phyloP scores from a whole-genome alignment of 2,113 vertebrate species.

The Cryptotis parvus region DNA sequence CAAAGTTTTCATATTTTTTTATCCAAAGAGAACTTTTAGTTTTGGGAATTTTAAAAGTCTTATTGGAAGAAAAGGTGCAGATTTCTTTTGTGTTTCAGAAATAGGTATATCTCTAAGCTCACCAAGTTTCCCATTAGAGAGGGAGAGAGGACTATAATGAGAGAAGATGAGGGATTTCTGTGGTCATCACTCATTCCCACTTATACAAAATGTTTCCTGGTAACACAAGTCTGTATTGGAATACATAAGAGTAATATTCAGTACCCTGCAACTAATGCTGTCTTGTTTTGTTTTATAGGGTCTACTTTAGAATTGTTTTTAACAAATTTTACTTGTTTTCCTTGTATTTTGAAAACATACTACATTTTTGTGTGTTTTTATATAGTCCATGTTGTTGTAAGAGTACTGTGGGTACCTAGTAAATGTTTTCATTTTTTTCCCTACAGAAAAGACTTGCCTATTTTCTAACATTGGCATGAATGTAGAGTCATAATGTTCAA shows the following conservation, averaged over 20 bases:
- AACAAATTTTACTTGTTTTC: neutral
- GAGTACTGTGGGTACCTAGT: neutral
- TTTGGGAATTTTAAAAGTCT: slow-evolving; percentile 38
- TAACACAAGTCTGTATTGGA: neutral
- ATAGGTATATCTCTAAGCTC: neutral
- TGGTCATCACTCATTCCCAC: neutral
- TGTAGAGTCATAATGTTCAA: neutral
- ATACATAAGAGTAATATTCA: neutral
- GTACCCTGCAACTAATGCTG: neutral
- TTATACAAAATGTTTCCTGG: neutral
- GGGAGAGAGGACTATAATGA: neutral
- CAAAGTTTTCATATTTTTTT: neutral
- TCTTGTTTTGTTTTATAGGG: neutral
- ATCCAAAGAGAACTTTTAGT: neutral
- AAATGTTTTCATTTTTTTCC: neutral
- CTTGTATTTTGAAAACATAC: neutral
- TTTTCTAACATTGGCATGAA: neutral
- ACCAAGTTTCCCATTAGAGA: neutral
- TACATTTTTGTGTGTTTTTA: neutral
- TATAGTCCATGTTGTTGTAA: accelerated
- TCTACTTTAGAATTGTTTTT: neutral
- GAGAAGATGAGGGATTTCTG: neutral
- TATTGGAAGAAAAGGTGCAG: neutral
- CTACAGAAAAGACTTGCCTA: neutral
- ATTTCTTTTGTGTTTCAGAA: slow-evolving; percentile 43